Base-by-base conservation (phyloP, 2,888 invertebrate genomes). In the Loripinus fragilis region DNA sequence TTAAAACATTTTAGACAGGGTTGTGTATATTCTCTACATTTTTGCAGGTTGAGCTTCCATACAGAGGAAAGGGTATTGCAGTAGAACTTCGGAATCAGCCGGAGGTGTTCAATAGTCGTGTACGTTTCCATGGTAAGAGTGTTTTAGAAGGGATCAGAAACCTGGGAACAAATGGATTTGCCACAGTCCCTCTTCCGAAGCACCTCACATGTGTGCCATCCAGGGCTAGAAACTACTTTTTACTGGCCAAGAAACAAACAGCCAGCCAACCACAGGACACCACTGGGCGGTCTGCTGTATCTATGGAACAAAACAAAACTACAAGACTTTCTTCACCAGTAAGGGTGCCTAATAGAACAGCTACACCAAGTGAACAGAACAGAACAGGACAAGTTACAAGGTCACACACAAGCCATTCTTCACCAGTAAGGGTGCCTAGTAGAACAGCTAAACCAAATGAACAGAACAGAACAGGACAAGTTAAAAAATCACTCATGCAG, bases 111-210 rank as follows among this genome's bases (percentile, higher is more conserved):
- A 28, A 38, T n/a, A 76, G 90, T 69, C 77, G 81, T 17, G 90
- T 91, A 8, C 86, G 82, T 48, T 91, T 91, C 72, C 86, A 86
- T 33, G 91, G 91, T 15, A 72, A 85, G 0, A 88, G 84, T 73
- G 90, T 91, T 0, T 71, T 91, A 33, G 90, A 90, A 67, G 91
- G 91, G n/a, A 72, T 89, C 8, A 80, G 90, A 41, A 87, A 89
- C 70, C 78, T 91, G 38, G 90, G 78, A 3, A 78, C 71, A 12
- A 81, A 85, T 48, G 90, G 90, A 10, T 81, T 88, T 17, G 90
- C 90, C 5, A 79, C 78, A 5, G 64, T 88, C 7, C 91, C 91
- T 0, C 77, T 91, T 72, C 90, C 88, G 17, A 85, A 86, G 65
- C 90, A 90, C 74, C 76, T 91, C 8, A 78, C 84, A 8, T 78